Evolutionary conservation across 2,888 invertebrate species (phyloP).

Genomic region (Cheilosia vulpina): DNA sequence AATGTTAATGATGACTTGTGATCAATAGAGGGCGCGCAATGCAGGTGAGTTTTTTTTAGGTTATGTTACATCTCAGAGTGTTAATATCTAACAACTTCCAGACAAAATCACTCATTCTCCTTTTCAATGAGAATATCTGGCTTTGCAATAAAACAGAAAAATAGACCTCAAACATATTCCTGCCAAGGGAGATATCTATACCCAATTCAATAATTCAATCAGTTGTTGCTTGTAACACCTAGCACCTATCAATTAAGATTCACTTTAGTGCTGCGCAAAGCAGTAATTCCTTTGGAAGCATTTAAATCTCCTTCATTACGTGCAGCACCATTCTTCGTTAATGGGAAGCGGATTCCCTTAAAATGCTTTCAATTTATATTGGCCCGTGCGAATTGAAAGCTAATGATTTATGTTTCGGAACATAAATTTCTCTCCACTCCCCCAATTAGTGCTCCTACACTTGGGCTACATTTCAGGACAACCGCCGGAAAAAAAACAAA

Average conservation of each 20-base stretch:
- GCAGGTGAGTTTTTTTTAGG: no score
- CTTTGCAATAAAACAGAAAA: no score
- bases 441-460: constrained; percentile 43
- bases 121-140: no score
- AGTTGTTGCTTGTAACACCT: neutral
- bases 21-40: no score
- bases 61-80: no score
- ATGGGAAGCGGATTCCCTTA: constrained; percentile 27
- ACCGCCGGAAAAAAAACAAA: neutral
- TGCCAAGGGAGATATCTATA: no score
- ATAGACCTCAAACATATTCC: no score
- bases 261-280: neutral
- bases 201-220: neutral
- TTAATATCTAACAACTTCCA: no score
- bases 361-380: constrained; percentile 58
- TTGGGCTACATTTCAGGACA: constrained; percentile 46
- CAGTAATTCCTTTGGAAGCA: constrained; percentile 6
- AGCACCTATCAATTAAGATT: neutral
- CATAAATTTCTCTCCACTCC: constrained; percentile 38
- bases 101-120: no score
- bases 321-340: neutral
- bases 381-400: constrained; percentile 55
- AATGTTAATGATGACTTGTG: no score
- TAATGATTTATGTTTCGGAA: constrained; percentile 62
- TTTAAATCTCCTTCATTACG: constrained; percentile 48